A percentile compares a stretch with the other conserved stretches of the same genome.
These are phyloP conservation scores for Drosophila putrida DNA, from an alignment of 2,888 invertebrate species.

Conservation along the genomic window DNA sequence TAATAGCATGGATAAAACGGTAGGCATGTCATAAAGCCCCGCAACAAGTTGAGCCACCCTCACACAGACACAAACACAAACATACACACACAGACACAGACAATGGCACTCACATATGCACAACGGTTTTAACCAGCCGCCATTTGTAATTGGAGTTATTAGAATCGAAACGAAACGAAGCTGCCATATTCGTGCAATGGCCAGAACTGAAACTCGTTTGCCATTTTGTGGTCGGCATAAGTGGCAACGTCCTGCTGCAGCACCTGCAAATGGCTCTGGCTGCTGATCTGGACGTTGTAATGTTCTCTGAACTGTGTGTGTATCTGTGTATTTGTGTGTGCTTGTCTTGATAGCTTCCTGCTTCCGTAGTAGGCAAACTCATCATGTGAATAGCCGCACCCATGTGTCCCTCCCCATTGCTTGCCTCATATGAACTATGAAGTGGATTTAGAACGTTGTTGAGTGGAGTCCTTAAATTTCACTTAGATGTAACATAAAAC, in stretches of 20 bases:
- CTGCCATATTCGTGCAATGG: conserved; percentile 40
- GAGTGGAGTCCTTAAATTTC: conserved; percentile 82
- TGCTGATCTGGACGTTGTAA: conserved; percentile 32
- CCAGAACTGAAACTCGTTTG: conserved; percentile 39
- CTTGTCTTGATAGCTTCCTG: conserved; percentile 72
- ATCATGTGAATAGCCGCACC: conserved; percentile 66
- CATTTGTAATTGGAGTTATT: conserved; percentile 80
- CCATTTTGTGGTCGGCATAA: conserved; percentile 65
- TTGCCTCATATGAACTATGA: conserved; percentile 60
- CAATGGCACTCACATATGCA: conserved; percentile 51
- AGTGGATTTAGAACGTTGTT: conserved; percentile 72
- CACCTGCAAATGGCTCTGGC: conserved; percentile 50
- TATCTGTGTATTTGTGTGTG: conserved; percentile 33
- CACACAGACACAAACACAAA: conserved; percentile 19
- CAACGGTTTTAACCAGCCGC: conserved; percentile 70
- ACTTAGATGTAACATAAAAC: conserved; percentile 82
- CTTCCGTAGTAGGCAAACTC: conserved; percentile 69
- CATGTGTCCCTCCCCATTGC: conserved; percentile 7
- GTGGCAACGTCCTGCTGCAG: conserved; percentile 70
- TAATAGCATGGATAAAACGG: conserved; percentile 78
- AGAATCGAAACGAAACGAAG: conserved; percentile 76
- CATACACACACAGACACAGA: conserved; percentile 2
- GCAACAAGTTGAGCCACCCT: conserved; percentile 76
- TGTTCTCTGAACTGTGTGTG: conserved; percentile 27
- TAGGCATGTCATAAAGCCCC: conserved; percentile 73